Conservation (phyloP, 2,113 vertebrate species). For the Poeciliopsis occidentalis region DNA sequence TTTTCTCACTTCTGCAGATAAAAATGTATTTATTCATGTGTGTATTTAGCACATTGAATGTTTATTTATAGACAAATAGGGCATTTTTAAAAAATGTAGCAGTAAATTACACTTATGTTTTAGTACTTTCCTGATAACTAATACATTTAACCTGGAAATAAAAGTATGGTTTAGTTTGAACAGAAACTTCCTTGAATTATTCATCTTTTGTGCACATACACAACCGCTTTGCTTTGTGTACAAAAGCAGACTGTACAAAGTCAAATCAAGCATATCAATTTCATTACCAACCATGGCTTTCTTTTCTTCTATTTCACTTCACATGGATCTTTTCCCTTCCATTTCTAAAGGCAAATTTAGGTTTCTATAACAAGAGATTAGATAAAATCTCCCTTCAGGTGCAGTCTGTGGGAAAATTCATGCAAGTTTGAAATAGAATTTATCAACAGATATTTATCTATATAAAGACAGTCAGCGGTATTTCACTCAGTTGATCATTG, state of each 20-base stretch:
- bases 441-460: background rate
- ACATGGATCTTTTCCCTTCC: background rate
- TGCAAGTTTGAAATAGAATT: background rate
- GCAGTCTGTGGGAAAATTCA: background rate
- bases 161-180: slow-evolving; percentile 1
- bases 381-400: background rate
- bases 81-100: background rate
- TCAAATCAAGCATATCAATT: background rate
- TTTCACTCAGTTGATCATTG: too few relatives aligned
- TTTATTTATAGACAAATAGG: background rate
- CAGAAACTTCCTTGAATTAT: background rate
- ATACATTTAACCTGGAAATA: background rate
- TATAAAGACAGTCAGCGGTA: too few relatives aligned
- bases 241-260: background rate
- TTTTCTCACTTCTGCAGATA: too few relatives aligned
- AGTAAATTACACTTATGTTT: background rate
- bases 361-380: background rate
- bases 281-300: background rate
- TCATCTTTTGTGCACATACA: background rate
- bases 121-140: too few relatives aligned
- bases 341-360: background rate
- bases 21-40: background rate
- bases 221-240: background rate
- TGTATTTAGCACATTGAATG: background rate
- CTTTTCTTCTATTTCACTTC: background rate